These are phyloP conservation scores for Argyra leucocephala DNA, from an alignment of 2,888 invertebrate genomes.

Conservation along the genomic window DNA sequence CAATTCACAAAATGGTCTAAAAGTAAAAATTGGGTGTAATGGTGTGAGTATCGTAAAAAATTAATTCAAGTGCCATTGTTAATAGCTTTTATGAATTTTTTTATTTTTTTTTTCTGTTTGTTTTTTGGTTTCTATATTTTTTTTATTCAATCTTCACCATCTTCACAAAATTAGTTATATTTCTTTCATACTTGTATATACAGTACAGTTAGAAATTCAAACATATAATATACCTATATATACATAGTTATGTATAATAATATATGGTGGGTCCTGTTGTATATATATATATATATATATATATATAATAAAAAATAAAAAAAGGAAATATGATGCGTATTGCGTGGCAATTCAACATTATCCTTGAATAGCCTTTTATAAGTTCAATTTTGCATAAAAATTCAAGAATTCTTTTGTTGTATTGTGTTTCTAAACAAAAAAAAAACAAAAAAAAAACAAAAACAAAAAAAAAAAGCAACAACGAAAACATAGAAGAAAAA, in stretches of 20 bases:
- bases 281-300: no score
- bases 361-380: slow-evolving; percentile 4
- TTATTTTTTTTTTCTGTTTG: background rate
- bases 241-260: no score
- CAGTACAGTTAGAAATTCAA: no score
- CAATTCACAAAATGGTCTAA: background rate
- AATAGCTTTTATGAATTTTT: background rate
- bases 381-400: slow-evolving; percentile 4
- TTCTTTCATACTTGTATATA: background rate
- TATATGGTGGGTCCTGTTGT: no score
- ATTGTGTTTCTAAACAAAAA: background rate
- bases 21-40: background rate
- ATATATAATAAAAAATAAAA: no score
- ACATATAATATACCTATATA: no score
- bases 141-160: background rate
- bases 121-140: background rate
- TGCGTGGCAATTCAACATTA: slow-evolving; percentile 2
- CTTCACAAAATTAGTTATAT: no score
- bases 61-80: slow-evolving; percentile 6
- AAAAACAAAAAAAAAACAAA: background rate
- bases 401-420: background rate
- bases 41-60: background rate
- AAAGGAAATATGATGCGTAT: background rate
- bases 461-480: background rate
- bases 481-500: background rate